These are phyloP conservation scores for Yponomeuta malinellus DNA, from an alignment of 2,888 invertebrate species.

Conservation along the genomic window DNA sequence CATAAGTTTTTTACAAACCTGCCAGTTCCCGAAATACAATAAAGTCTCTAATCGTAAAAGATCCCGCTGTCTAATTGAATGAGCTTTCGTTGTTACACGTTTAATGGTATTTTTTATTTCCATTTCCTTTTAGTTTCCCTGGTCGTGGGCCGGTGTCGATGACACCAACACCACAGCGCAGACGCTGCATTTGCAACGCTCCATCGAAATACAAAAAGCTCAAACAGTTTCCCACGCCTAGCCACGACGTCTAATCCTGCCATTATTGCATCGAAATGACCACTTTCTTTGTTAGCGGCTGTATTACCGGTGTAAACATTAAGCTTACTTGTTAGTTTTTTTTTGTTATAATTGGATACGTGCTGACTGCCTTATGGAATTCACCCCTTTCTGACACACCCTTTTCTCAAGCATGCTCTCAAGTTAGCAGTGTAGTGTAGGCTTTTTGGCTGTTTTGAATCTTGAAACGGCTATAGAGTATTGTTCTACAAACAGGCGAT, in stretches of 20 bases:
- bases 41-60: background rate
- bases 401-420: background rate
- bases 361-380: background rate
- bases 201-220: slow-evolving; percentile 43
- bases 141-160: slow-evolving; percentile 20
- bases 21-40: background rate
- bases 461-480: background rate
- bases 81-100: background rate
- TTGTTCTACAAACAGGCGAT: background rate
- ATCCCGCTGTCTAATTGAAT: background rate
- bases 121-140: slow-evolving; percentile 4
- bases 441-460: no score
- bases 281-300: slow-evolving; percentile 2
- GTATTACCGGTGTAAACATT: background rate
- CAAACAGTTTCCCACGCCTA: slow-evolving; percentile 47
- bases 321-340: background rate
- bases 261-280: background rate
- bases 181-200: slow-evolving; percentile 52
- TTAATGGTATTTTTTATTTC: background rate
- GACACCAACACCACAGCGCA: slow-evolving; percentile 37
- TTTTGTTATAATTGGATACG: background rate
- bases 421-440: background rate
- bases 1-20: no score
- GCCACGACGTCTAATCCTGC: slow-evolving; percentile 8
- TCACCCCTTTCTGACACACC: background rate